Evolutionary conservation across 2,797 vertebrate genomes (phyloP), one percentile per base, ranked within the genome.

Genomic region (Coreius guichenoti): DNA sequence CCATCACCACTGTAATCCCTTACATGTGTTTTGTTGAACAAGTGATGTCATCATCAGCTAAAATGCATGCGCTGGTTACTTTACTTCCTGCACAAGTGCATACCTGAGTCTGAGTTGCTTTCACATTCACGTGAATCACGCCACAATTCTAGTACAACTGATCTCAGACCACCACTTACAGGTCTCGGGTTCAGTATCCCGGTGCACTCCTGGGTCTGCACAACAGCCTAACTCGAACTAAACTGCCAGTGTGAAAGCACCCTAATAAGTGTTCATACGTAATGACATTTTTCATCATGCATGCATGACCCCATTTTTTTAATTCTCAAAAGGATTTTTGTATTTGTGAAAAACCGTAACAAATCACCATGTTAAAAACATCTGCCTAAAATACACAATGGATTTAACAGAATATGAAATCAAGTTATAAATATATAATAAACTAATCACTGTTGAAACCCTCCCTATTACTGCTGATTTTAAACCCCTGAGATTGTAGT

Each of bases 381-480:
- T 26, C 9, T 43, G 36, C 33, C 16, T 43, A 16, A 8, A 72
- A 72, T 81, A 26, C 47, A 43, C 33, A 61, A 31, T 21, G 21
- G 31, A 56, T 81, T 31, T 69, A 67, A 76, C 58, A 67, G 72
- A 83, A 49, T 75, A 49, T 65, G 23, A 67, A 76, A 76, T 76
- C 16, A 17, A 36, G 5, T 75, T 67, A 12, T 36, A 51, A 26
- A 58, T 69, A 67, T 12, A 54, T 39, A 65, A 67, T 49, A 49
- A 83, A 69, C 51, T n/a, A 70, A 79, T 84, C 51, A 78, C 33
- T 43, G 29, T 56, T 47, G 65, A 78, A 78, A 54, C n/a, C 51
- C 51, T 54, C 36, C 49, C 14, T 70, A 33, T 61, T 61, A 16
- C 23, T 78, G 47, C 74, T 68, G 23, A 69, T 76, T 21, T 80